Conservation (phyloP, 2,888 invertebrate species). For the Drosophila antonietae region DNA sequence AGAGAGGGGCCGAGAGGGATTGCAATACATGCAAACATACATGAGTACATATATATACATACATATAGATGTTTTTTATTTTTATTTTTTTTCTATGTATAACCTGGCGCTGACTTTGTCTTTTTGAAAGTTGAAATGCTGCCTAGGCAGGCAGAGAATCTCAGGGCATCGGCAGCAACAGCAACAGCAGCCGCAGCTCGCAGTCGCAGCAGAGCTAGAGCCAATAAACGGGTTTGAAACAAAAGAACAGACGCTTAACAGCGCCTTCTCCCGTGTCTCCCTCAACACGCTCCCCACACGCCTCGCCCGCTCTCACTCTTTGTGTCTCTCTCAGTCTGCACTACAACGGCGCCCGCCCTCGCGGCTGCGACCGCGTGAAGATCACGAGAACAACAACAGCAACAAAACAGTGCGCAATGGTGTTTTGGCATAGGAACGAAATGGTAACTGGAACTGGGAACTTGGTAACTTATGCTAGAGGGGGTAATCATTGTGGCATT, state of each 20-base stretch:
- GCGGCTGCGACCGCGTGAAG: slow-evolving; percentile 54
- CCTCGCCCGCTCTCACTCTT: background rate
- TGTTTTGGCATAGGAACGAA: slow-evolving; percentile 47
- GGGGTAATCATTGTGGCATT: slow-evolving; percentile 42
- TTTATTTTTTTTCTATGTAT: slow-evolving; percentile 42
- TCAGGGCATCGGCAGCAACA: slow-evolving; percentile 37
- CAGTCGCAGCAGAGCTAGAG: slow-evolving; percentile 45
- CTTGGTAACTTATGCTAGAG: slow-evolving; percentile 45
- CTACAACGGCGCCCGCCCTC: slow-evolving; percentile 21
- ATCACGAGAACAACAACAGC: slow-evolving; percentile 55
- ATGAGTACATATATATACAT: background rate
- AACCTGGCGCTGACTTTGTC: slow-evolving; percentile 68
- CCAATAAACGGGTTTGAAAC: slow-evolving; percentile 74
- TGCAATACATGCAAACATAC: slow-evolving; percentile 8
- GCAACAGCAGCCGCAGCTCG: background rate
- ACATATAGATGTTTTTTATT: slow-evolving; percentile 16
- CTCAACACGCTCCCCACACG: background rate
- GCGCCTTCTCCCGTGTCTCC: slow-evolving; percentile 4
- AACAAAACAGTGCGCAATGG: slow-evolving; percentile 32
- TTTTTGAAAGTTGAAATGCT: slow-evolving; percentile 73
- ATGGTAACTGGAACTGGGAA: slow-evolving; percentile 58
- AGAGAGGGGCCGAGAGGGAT: background rate
- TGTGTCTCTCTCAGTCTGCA: background rate
- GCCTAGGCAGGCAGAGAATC: slow-evolving; percentile 47
- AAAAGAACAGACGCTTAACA: slow-evolving; percentile 71